Evolutionary conservation across 2,113 vertebrate genomes (phyloP).

Genomic region (Alligator sinensis): DNA sequence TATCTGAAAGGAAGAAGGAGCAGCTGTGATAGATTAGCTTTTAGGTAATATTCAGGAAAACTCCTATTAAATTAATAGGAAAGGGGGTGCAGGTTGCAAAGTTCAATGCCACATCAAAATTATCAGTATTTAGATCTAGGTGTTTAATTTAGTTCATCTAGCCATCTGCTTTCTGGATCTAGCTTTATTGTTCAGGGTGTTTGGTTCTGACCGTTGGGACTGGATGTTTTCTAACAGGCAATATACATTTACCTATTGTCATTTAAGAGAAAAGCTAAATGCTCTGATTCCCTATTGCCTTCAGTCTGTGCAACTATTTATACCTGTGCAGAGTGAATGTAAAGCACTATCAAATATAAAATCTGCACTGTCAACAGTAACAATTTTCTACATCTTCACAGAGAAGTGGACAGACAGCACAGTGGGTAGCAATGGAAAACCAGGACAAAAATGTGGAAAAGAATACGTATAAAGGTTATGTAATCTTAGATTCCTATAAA

Average conservation of each 20-base stretch:
- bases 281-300: background rate
- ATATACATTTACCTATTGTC: background rate
- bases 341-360: background rate
- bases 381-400: background rate
- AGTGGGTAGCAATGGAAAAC: background rate
- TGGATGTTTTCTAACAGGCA: background rate
- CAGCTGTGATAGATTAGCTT: background rate
- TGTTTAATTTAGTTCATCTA: background rate
- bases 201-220: slow-evolving; percentile 1
- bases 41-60: background rate
- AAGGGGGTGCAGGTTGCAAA: background rate
- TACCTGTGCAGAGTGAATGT: background rate
- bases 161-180: background rate
- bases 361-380: background rate
- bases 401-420: background rate
- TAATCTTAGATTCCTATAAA: background rate
- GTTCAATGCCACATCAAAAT: background rate
- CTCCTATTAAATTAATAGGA: background rate
- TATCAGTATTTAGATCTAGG: background rate
- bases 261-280: background rate
- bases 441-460: background rate
- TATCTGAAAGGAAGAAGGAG: background rate
- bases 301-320: background rate
- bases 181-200: background rate
- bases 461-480: background rate